Conservation (phyloP, 2,888 invertebrate genomes). For the Tetragnatha montana region DNA sequence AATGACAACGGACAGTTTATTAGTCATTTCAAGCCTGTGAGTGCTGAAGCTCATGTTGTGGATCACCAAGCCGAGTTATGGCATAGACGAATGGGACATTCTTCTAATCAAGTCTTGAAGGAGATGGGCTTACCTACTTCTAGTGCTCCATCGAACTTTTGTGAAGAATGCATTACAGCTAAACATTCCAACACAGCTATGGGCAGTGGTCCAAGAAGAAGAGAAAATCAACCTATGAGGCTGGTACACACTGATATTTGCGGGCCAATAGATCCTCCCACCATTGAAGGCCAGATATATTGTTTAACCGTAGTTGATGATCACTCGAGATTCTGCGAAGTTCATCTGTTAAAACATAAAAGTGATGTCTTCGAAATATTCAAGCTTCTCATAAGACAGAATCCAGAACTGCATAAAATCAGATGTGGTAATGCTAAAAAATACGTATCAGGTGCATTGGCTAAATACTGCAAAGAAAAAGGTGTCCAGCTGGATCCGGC, state of each 20-base stretch:
- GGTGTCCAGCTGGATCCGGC: no score
- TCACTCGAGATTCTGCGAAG: background rate
- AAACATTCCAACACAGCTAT: background rate
- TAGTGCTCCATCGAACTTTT: background rate
- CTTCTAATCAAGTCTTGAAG: background rate
- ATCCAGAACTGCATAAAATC: background rate
- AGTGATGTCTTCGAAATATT: no score
- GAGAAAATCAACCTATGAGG: background rate
- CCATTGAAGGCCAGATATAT: background rate
- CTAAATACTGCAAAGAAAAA: background rate
- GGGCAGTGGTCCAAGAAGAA: background rate
- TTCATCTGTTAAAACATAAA: background rate
- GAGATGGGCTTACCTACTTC: background rate
- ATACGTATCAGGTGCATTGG: background rate
- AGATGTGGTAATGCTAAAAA: background rate
- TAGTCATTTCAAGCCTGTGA: constrained; percentile 27
- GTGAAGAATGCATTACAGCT: background rate
- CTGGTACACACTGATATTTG: background rate
- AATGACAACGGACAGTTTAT: constrained; percentile 29
- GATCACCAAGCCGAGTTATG: background rate
- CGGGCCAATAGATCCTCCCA: background rate
- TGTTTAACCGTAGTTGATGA: background rate
- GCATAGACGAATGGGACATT: constrained; percentile 7
- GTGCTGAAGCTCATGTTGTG: background rate
- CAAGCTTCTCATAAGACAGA: no score